Percentiles rank a stretch among this genome's conserved stretches.
Evolutionary conservation across 2,888 invertebrate genomes (phyloP).

Genomic region (Muschampia plurimacula): DNA sequence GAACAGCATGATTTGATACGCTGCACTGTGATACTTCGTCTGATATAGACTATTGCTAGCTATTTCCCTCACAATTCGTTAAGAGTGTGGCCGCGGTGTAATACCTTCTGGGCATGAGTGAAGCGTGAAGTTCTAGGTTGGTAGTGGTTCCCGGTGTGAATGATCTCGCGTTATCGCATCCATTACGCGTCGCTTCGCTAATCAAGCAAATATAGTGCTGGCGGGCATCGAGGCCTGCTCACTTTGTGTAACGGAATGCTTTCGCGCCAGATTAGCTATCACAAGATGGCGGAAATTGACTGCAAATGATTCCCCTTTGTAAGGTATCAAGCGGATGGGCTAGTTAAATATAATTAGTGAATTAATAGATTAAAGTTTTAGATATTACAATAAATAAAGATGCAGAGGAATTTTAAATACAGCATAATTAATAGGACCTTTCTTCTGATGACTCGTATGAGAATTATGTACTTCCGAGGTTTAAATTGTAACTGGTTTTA

Average conservation of each 20-base stretch:
- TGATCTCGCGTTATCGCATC: slow-evolving; percentile 45
- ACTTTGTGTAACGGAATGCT: slow-evolving; percentile 66
- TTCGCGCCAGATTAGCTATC: slow-evolving; percentile 50
- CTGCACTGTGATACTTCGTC: no score
- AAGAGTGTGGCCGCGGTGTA: not conserved
- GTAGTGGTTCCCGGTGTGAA: slow-evolving; percentile 46
- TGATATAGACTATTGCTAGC: no score
- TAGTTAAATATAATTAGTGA: not conserved
- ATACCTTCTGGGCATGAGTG: not conserved
- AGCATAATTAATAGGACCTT: not conserved
- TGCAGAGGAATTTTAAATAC: no score
- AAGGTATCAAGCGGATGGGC: not conserved
- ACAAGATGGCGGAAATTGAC: slow-evolving; percentile 51
- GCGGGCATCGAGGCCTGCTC: slow-evolving; percentile 44
- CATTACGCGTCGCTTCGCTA: slow-evolving; percentile 53
- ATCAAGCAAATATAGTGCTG: slow-evolving; percentile 49
- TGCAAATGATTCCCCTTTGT: slow-evolving; percentile 27
- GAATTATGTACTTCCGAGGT: not conserved
- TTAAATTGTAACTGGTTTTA: slow-evolving; percentile 17
- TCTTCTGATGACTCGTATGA: not conserved
- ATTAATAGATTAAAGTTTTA: slow-evolving; percentile 10
- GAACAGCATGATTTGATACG: no score
- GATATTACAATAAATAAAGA: not conserved
- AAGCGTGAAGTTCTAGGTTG: slow-evolving; percentile 40
- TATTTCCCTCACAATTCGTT: not conserved